These are phyloP conservation scores for Polyodon spathula DNA, from an alignment of 2,113 vertebrate species.

Conservation along the genomic window DNA sequence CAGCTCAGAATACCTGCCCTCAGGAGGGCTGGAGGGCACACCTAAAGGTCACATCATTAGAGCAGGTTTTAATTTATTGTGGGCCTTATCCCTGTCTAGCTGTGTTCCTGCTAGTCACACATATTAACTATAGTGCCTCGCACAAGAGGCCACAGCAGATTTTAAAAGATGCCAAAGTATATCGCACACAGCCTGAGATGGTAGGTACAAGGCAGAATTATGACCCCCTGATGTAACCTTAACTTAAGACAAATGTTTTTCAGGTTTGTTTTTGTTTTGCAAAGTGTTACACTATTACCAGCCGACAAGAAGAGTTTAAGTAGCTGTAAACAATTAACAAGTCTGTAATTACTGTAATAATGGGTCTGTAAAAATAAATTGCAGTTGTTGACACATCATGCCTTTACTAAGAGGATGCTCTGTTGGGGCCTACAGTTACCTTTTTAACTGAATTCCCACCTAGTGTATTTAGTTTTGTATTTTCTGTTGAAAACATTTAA, in stretches of 20 bases:
- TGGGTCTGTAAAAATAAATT: background rate
- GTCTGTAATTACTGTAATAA: conserved; percentile 5
- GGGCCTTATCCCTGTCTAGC: conserved; percentile 48
- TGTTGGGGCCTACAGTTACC: too few relatives aligned
- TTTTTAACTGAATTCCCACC: too few relatives aligned
- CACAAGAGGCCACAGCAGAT: conserved; percentile 49
- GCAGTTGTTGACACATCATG: too few relatives aligned
- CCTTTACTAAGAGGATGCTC: too few relatives aligned
- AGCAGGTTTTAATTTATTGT: conserved; percentile 75
- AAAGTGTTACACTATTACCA: conserved; percentile 3
- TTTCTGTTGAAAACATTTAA: too few relatives aligned
- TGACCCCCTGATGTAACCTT: conserved; percentile 11
- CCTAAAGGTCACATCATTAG: conserved; percentile 64
- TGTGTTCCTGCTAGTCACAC: conserved; percentile 56
- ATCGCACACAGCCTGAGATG: conserved; percentile 27
- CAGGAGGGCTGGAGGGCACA: conserved; percentile 45
- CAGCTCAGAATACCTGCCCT: conserved; percentile 53
- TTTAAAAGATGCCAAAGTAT: conserved; percentile 44
- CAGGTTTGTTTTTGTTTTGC: background rate
- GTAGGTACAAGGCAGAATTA: background rate
- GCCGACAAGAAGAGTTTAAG: background rate
- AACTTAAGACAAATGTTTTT: conserved; percentile 4
- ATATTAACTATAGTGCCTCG: conserved; percentile 69
- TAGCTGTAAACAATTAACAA: conserved; percentile 4
- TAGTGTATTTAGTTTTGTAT: too few relatives aligned